Percentiles rank a stretch among this genome's conserved stretches.
Conservation (phyloP, 2,888 invertebrate genomes). For the Oscheius sp. region DNA sequence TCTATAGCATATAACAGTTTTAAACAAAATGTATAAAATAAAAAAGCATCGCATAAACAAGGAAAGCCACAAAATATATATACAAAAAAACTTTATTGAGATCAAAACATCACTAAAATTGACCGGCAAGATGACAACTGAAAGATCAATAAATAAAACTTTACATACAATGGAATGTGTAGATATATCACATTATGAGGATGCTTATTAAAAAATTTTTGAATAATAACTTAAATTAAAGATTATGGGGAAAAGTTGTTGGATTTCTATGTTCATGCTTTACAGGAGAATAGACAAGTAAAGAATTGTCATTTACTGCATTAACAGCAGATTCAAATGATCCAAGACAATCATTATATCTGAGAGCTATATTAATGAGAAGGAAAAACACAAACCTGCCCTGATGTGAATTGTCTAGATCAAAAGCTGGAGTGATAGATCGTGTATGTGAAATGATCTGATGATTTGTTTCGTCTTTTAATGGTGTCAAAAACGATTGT, state of each 20-base stretch:
- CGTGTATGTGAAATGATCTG: background rate
- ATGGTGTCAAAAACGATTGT: constrained; percentile 3
- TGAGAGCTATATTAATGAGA: background rate
- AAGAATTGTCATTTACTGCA: constrained; percentile 46
- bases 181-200: background rate
- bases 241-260: constrained; percentile 7
- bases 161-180: background rate
- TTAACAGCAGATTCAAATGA: constrained; percentile 26
- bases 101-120: background rate
- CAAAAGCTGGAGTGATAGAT: constrained; percentile 3
- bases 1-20: too few species aligned
- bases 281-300: constrained; percentile 5
- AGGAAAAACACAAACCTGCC: background rate
- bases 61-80: background rate
- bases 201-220: background rate
- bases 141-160: background rate
- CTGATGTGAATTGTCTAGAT: constrained; percentile 6
- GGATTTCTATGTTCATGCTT: background rate
- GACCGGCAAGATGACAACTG: background rate
- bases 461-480: constrained; percentile 15
- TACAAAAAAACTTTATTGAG: background rate
- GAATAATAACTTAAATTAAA: background rate
- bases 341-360: constrained; percentile 19
- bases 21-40: too few species aligned
- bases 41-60: background rate